Base-by-base conservation (phyloP, 2,797 vertebrate genomes). In the Cichlasoma orientale region DNA sequence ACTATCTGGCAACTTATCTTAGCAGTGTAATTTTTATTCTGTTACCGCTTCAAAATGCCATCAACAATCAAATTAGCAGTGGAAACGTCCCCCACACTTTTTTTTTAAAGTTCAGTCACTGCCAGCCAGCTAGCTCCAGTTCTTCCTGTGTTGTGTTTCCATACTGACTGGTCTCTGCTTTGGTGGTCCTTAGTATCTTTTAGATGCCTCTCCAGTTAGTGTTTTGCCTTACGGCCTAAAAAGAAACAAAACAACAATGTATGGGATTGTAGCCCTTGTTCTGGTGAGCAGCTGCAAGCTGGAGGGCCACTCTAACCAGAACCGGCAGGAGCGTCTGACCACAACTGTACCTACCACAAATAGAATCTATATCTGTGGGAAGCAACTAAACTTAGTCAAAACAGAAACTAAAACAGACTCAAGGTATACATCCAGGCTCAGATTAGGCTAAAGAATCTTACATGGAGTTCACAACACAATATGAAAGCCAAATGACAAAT, bases 401-500 rank as follows among this genome's bases (percentile, higher is more conserved):
- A 66, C 14, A 73, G 3, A 74, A 71, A 61, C 38, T 53, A 44
- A 3, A 47, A 70, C 54, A 56, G 12, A 82, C 47, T 57, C 25
- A 36, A 52, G 12, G 41, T 66, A 66, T 23, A 27, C 54, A 77
- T 70, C 56, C 41, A 53, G 29, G 55, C 72, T 83, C 44, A 76
- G 61, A 57, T 78, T 52, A 58, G 12, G 9, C 14, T 52, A 16
- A 54, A 36, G 7, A 57, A 55, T 74, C 80, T 74, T n/a, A 71
- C 59, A 56, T 50, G 25, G 56, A 77, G 57, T 54, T 78, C n/a
- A 58, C n/a, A 54, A 29, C 6, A 75, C 25, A 50, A 61, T 56
- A 63, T 19, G 18, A 56, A 78, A 84, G 74, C 5, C 72, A 76
- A 82, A 81, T 25, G 73, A 47, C 7, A 52, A 21, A 68, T 79